Percentiles rank a stretch among this genome's conserved stretches.
These are phyloP conservation scores for Paracanthobrama guichenoti DNA, from an alignment of 2,113 vertebrate species.

Conservation along the genomic window DNA sequence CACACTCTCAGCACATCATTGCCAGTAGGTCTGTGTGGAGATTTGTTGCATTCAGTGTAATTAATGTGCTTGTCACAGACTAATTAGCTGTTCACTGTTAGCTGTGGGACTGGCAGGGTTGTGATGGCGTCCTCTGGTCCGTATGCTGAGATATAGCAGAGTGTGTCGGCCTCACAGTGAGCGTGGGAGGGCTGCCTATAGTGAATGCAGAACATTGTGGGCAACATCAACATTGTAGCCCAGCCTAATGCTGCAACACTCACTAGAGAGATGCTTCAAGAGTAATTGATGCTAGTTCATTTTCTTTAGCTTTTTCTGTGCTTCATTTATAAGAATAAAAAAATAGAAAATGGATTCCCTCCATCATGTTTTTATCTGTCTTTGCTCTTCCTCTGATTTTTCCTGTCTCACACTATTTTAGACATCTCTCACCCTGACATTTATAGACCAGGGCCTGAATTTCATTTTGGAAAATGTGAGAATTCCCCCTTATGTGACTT, in stretches of 20 bases:
- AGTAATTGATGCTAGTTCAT: background rate
- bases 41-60: constrained; percentile 31
- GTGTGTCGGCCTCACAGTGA: background rate
- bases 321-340: background rate
- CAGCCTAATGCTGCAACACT: background rate
- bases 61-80: constrained; percentile 30
- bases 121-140: background rate
- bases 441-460: no score
- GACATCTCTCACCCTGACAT: background rate
- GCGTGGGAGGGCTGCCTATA: constrained; percentile 29
- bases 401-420: background rate
- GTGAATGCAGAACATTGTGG: constrained; percentile 3
- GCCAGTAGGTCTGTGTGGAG: background rate
- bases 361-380: background rate
- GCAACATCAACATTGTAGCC: constrained; percentile 1
- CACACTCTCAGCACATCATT: background rate
- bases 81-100: background rate
- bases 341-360: background rate
- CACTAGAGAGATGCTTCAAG: background rate
- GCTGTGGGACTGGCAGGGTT: constrained; percentile 30
- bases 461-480: no score
- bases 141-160: constrained; percentile 1
- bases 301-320: background rate
- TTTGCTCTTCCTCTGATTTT: background rate
- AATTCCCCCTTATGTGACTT: no score